Evolutionary conservation across 2,797 vertebrate species (phyloP).

Genomic region (Phataginus tetradactyla): DNA sequence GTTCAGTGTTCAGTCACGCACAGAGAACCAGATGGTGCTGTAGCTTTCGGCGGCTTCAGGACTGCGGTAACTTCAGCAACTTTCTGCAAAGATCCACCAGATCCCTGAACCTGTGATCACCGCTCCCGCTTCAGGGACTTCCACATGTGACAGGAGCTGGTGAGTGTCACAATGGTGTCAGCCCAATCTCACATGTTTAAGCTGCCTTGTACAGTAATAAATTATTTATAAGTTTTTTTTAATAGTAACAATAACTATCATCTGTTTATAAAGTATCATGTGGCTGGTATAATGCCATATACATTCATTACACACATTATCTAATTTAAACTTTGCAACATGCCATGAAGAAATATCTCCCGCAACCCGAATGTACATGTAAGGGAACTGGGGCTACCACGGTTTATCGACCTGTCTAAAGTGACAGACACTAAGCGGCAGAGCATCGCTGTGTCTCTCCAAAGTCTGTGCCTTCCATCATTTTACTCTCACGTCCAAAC

Average conservation of each 20-base stretch:
- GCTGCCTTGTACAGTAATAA: not conserved
- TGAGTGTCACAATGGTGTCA: not conserved
- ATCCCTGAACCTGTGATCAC: not conserved
- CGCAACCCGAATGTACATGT: not conserved
- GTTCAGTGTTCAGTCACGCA: not conserved
- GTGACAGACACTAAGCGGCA: not conserved
- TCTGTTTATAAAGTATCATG: not conserved
- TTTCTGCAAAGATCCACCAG: not conserved
- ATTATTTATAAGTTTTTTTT: not conserved
- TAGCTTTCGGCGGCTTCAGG: not conserved
- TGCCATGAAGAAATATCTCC: too few species aligned
- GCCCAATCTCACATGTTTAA: not conserved
- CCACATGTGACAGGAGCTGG: not conserved
- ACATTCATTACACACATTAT: not conserved
- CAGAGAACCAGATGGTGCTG: constrained; percentile 11
- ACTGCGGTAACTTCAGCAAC: not conserved
- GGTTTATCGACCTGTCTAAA: not conserved
- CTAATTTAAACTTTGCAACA: not conserved
- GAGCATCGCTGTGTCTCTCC: not conserved
- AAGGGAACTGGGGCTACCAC: not conserved
- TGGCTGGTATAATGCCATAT: not conserved
- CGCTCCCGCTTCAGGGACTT: not conserved
- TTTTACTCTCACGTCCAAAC: not conserved
- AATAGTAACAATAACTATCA: not conserved
- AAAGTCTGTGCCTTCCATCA: not conserved